Percentiles rank a stretch among this genome's conserved stretches.
Conservation (phyloP, 2,888 invertebrate genomes). For the Orchestes rusci region DNA sequence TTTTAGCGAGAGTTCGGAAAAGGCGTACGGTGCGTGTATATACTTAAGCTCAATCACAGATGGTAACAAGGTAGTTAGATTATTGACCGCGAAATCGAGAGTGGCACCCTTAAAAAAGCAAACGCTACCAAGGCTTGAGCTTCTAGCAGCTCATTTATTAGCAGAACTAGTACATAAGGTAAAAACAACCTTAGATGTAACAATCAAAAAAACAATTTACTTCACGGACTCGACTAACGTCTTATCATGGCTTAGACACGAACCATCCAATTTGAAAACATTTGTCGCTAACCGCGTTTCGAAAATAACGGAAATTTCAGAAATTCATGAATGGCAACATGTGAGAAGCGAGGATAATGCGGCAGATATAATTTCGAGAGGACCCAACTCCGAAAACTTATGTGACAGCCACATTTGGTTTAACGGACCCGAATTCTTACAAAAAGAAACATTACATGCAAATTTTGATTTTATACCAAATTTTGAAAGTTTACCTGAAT, state of each 20-base stretch:
- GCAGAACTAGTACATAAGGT: conserved; percentile 15
- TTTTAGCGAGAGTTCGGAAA: neutral
- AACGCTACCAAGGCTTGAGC: conserved; percentile 26
- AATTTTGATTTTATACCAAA: neutral
- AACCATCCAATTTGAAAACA: neutral
- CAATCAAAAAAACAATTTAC: conserved; percentile 7
- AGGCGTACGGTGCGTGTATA: neutral
- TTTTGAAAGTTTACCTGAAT: neutral
- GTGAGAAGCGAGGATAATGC: neutral
- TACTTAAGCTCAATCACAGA: conserved; percentile 20
- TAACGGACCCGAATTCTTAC: neutral
- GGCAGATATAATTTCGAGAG: neutral
- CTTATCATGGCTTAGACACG: conserved; percentile 9
- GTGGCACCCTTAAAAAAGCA: conserved; percentile 18
- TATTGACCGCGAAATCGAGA: conserved; percentile 28
- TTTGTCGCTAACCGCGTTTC: neutral
- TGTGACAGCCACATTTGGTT: neutral
- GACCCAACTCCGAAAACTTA: neutral
- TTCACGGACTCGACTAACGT: conserved; percentile 17
- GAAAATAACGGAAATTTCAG: neutral
- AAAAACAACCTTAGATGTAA: conserved; percentile 7
- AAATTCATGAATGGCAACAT: neutral
- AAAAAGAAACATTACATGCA: neutral
- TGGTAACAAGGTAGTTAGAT: conserved; percentile 3
- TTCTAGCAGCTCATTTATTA: conserved; percentile 23